These are phyloP conservation scores for Salminus brasiliensis DNA, from an alignment of 2,113 vertebrate genomes.

Conservation along the genomic window DNA sequence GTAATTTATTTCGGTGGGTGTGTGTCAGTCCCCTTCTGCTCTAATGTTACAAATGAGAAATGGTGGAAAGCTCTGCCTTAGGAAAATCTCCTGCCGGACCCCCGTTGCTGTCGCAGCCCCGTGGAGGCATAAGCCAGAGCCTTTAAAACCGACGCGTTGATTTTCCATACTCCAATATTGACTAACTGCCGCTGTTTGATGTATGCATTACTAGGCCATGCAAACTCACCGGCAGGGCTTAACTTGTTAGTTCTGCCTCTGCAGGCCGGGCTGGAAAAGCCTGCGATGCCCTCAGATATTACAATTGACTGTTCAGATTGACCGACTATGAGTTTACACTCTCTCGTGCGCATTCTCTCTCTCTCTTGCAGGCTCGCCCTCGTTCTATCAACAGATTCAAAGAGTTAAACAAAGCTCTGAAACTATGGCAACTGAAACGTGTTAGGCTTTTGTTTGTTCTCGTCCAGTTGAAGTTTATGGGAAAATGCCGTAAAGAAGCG, in stretches of 20 bases:
- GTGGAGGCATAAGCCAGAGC: conserved; percentile 87
- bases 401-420: conserved; percentile 53
- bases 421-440: conserved; percentile 76
- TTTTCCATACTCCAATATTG: conserved; percentile 92
- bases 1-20: conserved; percentile 63
- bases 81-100: conserved; percentile 59
- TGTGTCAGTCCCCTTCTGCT: conserved; percentile 52
- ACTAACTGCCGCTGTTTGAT: conserved; percentile 93
- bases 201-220: conserved; percentile 85
- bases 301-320: conserved; percentile 89
- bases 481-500: conserved; percentile 77
- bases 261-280: conserved; percentile 85
- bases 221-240: conserved; percentile 93
- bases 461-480: conserved; percentile 72
- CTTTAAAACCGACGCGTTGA: conserved; percentile 87
- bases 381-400: conserved; percentile 26
- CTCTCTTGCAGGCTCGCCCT: neutral
- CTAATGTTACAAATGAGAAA: conserved; percentile 78
- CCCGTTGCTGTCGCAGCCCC: conserved; percentile 65
- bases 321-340: conserved; percentile 77
- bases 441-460: conserved; percentile 76
- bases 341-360: neutral
- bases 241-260: conserved; percentile 97
- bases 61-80: conserved; percentile 64
- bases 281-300: conserved; percentile 93